Percentiles rank a stretch among this genome's conserved stretches.
Evolutionary conservation across 2,113 vertebrate genomes (phyloP).

Genomic region (Microcebus griseorufus): DNA sequence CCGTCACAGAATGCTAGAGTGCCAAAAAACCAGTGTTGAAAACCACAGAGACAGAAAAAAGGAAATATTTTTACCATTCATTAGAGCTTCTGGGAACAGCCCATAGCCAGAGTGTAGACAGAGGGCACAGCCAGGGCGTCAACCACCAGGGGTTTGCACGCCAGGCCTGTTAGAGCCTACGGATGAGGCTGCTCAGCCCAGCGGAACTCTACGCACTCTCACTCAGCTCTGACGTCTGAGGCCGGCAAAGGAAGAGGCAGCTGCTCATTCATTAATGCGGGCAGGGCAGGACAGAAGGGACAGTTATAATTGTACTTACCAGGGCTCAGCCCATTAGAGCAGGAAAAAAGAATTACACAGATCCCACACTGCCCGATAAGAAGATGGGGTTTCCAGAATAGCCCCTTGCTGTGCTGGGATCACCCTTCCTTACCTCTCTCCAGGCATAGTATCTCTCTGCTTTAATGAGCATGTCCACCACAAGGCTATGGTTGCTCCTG

Average conservation of each 20-base stretch:
- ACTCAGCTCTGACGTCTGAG: not conserved
- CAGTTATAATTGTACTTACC: not conserved
- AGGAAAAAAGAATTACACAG: not conserved
- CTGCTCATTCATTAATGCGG: not conserved
- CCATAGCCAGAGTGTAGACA: not conserved
- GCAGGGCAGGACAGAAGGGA: not conserved
- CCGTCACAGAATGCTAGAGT: not conserved
- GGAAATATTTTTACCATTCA: not conserved
- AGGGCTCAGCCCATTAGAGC: not conserved
- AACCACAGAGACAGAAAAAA: not conserved
- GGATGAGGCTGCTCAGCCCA: not conserved
- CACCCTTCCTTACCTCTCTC: conserved; percentile 85
- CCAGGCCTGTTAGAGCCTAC: rapidly evolving
- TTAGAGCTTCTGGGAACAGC: not conserved
- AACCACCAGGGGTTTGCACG: rapidly evolving
- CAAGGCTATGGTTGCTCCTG: conserved; percentile 88
- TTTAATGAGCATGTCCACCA: conserved; percentile 97
- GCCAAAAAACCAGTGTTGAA: not conserved
- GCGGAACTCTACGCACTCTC: not conserved
- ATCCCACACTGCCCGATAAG: rapidly evolving
- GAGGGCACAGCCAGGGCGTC: not conserved
- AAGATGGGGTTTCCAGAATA: not conserved
- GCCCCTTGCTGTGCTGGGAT: not conserved
- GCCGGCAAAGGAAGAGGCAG: not conserved
- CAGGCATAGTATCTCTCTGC: conserved; percentile 90